Conservation (phyloP, 1,140 invertebrate species). For the Zaprionus capensis region DNA sequence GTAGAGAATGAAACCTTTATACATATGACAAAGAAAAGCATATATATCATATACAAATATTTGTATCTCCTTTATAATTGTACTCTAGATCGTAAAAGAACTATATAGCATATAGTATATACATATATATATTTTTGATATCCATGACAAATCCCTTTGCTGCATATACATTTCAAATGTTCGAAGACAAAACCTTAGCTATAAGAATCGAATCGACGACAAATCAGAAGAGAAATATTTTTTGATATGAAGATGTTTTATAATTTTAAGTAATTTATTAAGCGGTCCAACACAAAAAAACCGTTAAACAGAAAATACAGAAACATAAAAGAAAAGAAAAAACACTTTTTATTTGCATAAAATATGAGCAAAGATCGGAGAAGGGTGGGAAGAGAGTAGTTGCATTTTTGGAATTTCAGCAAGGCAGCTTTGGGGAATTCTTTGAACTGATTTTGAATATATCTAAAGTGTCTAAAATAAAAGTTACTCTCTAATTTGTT, state of each 20-base stretch:
- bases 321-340: constrained; percentile 33
- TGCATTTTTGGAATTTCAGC: neutral
- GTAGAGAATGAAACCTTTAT: constrained; percentile 19
- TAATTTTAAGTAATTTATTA: constrained; percentile 82
- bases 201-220: constrained; percentile 4
- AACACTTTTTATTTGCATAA: constrained; percentile 70
- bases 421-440: no score
- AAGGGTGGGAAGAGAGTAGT: neutral
- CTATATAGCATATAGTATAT: constrained; percentile 19
- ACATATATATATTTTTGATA: constrained; percentile 57
- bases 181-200: constrained; percentile 38
- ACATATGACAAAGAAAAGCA: constrained; percentile 32
- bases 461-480: no score
- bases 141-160: constrained; percentile 44
- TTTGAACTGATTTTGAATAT: neutral
- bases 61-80: constrained; percentile 61
- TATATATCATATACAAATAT: constrained; percentile 33
- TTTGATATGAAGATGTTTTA: constrained; percentile 81
- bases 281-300: constrained; percentile 38
- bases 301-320: constrained; percentile 19
- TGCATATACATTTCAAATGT: constrained; percentile 72
- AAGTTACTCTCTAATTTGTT: no score
- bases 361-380: neutral
- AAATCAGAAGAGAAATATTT: constrained; percentile 54
- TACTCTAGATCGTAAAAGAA: constrained; percentile 53